Evolutionary conservation across 2,797 vertebrate genomes (phyloP), one percentile per base, ranked within the genome.

Genomic region (Squalus acanthias): DNA sequence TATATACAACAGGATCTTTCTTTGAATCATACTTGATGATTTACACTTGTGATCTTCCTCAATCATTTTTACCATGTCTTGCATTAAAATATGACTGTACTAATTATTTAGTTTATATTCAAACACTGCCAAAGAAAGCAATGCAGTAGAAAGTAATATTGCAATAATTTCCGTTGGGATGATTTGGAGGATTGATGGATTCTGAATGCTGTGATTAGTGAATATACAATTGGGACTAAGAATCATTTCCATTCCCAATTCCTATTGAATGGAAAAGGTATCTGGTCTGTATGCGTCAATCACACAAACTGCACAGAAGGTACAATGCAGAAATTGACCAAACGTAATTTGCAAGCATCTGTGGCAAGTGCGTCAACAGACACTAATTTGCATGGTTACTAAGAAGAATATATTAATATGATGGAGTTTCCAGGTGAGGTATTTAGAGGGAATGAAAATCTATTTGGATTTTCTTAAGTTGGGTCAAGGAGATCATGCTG

Each of bases 81-180:
- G 85, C 39, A 88, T 88, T 88, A 50, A 88, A 88, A 26, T 65
- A 8, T n/a, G 89, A 92, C 26, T 13, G 26, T 7, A 92, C 57
- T 96, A 97, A 97, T 96, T 97, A 96, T 50, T 97, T 97, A 96
- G 4, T 97, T 97, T 67, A 88, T 85, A 97, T 97, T 97, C 97
- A 96, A 96, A 85, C 50, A 96, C 46, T 9, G 96, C 69, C 96
- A 96, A 97, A 96, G 96, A 96, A 97, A 97, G 96, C 96, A 92
- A 95, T 39, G 96, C 74, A 97, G 96, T 96, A 96, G 96, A 96
- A 96, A 96, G 96, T 93, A 97, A 92, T 97, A 96, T 96, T 96
- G 96, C 89, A 97, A 50, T 96, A 96, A 97, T 96, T 97, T 96
- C 96, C 97, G 96, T 96, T 96, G 96, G 96, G 96, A 97, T 96